Conservation (phyloP, 2,797 vertebrate genomes). For the Sciaenops ocellatus region DNA sequence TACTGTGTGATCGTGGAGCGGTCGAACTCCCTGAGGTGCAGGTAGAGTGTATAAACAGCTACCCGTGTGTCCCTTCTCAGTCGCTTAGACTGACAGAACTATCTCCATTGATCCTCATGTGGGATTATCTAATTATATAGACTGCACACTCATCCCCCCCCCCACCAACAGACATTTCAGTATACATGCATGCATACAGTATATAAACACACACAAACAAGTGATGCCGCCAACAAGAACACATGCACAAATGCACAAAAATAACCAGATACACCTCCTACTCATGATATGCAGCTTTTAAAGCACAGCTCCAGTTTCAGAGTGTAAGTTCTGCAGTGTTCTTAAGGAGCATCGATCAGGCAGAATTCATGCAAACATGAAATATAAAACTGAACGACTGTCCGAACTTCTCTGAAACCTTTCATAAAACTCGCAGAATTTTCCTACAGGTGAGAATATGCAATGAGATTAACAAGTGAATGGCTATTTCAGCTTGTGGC, state of each 20-base stretch:
- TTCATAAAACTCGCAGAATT: constrained; percentile 36
- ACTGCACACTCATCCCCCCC: constrained; percentile 66
- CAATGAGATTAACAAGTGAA: constrained; percentile 87
- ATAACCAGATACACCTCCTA: not conserved
- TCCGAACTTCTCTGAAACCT: constrained; percentile 6
- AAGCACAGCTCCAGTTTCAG: not conserved
- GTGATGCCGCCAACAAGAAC: constrained; percentile 5
- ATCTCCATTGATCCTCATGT: constrained; percentile 71
- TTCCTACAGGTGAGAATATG: constrained; percentile 57
- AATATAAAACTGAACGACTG: not conserved
- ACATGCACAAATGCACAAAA: constrained; percentile 9
- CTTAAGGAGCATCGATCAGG: not conserved
- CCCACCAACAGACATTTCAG: constrained; percentile 6
- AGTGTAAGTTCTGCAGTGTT: not conserved
- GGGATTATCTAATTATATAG: constrained; percentile 77
- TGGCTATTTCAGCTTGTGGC: constrained; percentile 85
- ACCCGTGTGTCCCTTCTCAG: constrained; percentile 40
- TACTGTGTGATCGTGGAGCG: not conserved
- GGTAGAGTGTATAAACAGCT: constrained; percentile 14
- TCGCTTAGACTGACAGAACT: constrained; percentile 64
- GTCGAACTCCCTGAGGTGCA: constrained; percentile 7
- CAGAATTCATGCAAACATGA: not conserved
- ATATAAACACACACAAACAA: not conserved
- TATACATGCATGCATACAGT: not conserved
- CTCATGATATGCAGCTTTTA: not conserved